These are phyloP conservation scores for Cavia porcellus DNA, from an alignment of 2,113 vertebrate genomes.

Conservation along the genomic window DNA sequence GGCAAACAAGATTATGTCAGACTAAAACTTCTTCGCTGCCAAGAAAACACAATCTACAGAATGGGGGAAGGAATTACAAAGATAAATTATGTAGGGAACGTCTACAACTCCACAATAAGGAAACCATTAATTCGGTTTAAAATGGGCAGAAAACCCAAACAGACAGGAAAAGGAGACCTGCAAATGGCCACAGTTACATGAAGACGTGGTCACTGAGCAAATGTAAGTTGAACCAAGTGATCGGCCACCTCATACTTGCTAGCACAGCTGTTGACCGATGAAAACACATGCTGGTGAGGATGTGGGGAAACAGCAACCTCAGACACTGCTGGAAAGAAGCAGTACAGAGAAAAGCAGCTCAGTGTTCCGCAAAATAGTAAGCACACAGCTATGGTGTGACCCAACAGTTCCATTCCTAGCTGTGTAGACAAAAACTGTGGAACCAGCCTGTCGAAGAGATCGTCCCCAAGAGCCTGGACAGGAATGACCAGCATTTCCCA, in stretches of 20 bases:
- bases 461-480: background rate
- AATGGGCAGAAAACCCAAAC: background rate
- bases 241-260: rapidly evolving
- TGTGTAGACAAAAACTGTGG: background rate
- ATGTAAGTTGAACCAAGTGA: background rate
- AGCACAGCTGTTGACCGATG: background rate
- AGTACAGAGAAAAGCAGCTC: background rate
- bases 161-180: background rate
- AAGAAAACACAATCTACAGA: background rate
- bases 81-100: background rate
- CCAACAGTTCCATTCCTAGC: background rate
- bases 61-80: background rate
- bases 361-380: background rate
- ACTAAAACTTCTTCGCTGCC: background rate
- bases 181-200: background rate
- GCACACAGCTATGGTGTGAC: background rate
- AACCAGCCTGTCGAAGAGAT: background rate
- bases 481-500: background rate
- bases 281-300: background rate
- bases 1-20: background rate
- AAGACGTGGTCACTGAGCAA: background rate
- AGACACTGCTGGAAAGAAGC: background rate
- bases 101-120: background rate
- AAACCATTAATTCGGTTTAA: background rate
- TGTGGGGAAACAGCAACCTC: background rate